Conservation (phyloP, 2,888 invertebrate genomes). For the Drosophila neotestacea region DNA sequence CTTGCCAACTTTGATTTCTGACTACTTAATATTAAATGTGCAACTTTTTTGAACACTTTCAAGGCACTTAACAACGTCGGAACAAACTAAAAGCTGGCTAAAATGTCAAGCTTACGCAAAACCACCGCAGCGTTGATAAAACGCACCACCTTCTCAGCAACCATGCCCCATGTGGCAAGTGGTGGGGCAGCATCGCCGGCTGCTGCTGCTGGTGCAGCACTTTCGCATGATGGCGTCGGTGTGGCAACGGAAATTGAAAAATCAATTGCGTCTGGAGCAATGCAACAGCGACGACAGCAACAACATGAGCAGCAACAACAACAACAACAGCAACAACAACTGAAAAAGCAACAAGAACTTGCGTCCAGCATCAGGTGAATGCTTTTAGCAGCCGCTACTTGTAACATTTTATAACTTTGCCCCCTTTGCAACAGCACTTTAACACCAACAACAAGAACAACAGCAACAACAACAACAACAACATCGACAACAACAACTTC, state of each 20-base stretch:
- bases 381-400: background rate
- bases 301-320: constrained; percentile 20
- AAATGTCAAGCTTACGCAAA: constrained; percentile 80
- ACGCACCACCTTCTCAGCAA: constrained; percentile 81
- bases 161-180: constrained; percentile 20
- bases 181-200: constrained; percentile 9
- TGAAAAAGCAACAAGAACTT: constrained; percentile 14
- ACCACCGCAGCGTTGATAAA: constrained; percentile 76
- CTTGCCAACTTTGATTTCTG: background rate
- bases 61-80: constrained; percentile 10
- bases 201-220: constrained; percentile 15
- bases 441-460: background rate
- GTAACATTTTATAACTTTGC: constrained; percentile 4
- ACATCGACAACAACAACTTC: constrained; percentile 25
- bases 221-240: constrained; percentile 62
- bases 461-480: constrained; percentile 6
- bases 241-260: constrained; percentile 77
- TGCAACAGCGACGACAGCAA: constrained; percentile 58
- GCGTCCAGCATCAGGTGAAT: constrained; percentile 26
- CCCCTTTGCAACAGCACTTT: constrained; percentile 5
- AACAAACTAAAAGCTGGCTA: constrained; percentile 25
- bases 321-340: constrained; percentile 18
- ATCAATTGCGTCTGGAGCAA: constrained; percentile 67
- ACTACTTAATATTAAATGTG: constrained; percentile 17
- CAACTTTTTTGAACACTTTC: constrained; percentile 15